Evolutionary conservation across 2,888 invertebrate genomes (phyloP), one percentile per base, ranked within the genome.

Genomic region (Perithous albicinctus): DNA sequence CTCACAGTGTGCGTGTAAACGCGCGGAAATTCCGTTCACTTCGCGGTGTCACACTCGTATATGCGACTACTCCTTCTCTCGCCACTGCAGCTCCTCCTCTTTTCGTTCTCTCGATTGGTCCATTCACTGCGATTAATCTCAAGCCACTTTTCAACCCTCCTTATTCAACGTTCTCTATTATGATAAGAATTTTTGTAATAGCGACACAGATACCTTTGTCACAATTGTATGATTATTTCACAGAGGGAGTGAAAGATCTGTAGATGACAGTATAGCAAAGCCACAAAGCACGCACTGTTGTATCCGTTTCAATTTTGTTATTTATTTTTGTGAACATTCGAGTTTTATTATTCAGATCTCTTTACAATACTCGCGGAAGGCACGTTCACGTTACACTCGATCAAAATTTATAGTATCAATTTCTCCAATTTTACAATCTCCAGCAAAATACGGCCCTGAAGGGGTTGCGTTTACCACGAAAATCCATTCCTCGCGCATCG

Each of bases 21-120:
- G 75, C 78, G 70, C 77, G 81, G 77, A 80, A 79, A 84, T 84
- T 84, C 77, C 78, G 74, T 82, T 79, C 77, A 83, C 77, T 74
- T 70, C 29, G 67, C 46, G 74, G 67, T 82, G 54, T 74, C 79
- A 64, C 77, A 63, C 63, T 75, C 76, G 54, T 63, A 41, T 61
- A 61, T 74, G 18, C n/a, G 72, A 69, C 75, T 69, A 69, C 85
- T 80, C 63, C 85, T 85, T 56, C 41, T 74, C 63, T 59, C 59
- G 80, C 41, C 78, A 64, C 38, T 77, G 69, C 69, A 77, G 63
- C 72, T 56, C 51, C 77, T 76, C 59, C 23, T n/a, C 26, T 41
- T 41, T 66, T 54, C 26, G 59, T 59, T 46, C 41, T 32, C 72
- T 80, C 81, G 78, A 83, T 82, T 80, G 74, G 80, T 81, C 74